Conservation (phyloP, 2,113 vertebrate species). For the Drymodes brunneopygia region DNA sequence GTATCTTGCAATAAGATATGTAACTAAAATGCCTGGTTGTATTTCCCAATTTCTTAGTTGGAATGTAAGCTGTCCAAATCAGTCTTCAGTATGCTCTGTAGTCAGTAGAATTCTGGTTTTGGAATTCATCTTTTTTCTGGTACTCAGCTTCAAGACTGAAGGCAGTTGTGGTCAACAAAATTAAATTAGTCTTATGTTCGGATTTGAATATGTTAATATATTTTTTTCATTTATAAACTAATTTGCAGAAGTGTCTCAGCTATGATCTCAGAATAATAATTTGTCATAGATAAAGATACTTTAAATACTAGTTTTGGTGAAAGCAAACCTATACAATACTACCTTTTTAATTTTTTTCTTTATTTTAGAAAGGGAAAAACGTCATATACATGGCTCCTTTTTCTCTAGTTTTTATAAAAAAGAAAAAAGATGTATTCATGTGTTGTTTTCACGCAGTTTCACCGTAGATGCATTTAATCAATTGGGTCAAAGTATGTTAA, state of each 20-base stretch:
- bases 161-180: background rate
- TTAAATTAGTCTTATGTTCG: background rate
- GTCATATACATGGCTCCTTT: background rate
- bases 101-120: background rate
- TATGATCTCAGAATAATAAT: background rate
- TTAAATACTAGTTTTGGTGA: background rate
- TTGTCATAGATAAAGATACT: background rate
- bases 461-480: background rate
- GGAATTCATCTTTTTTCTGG: background rate
- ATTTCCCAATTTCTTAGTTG: background rate
- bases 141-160: background rate
- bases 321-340: background rate
- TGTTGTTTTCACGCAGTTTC: background rate
- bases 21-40: background rate
- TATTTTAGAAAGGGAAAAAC: background rate
- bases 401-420: background rate
- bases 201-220: background rate
- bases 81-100: background rate
- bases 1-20: background rate
- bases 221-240: background rate
- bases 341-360: background rate
- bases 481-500: background rate
- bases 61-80: background rate
- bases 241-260: background rate
- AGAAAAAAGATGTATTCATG: fast-evolving